Conservation (phyloP, 2,888 invertebrate genomes). For the Metalampra italica region DNA sequence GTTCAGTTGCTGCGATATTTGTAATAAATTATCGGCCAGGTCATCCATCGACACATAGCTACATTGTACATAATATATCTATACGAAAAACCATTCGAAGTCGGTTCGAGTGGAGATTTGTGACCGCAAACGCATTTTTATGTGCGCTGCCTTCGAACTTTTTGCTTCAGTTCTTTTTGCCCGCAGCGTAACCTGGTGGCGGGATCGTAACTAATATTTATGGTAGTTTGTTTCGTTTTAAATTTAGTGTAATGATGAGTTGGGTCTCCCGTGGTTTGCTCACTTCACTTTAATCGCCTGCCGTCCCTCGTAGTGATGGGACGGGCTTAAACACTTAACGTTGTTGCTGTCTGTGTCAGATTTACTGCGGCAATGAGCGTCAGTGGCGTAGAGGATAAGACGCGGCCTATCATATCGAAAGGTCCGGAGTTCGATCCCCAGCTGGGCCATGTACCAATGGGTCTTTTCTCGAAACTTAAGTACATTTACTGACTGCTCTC, state of each 20-base stretch:
- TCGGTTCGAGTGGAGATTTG: constrained; percentile 1
- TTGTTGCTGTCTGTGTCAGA: constrained; percentile 26
- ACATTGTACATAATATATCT: constrained; percentile 7
- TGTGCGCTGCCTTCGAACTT: constrained; percentile 7
- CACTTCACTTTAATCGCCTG: constrained; percentile 29
- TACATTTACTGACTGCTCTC: too few species aligned
- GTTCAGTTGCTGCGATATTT: background rate
- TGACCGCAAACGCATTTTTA: constrained; percentile 13
- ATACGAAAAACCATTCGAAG: background rate
- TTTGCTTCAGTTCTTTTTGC: constrained; percentile 42
- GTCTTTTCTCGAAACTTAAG: too few species aligned
- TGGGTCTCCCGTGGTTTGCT: constrained; percentile 25
- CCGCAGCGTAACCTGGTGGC: constrained; percentile 59
- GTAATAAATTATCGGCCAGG: constrained; percentile 15
- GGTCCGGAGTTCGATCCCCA: too few species aligned
- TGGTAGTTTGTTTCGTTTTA: constrained; percentile 61
- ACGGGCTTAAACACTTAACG: constrained; percentile 26
- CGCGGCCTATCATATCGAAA: too few species aligned
- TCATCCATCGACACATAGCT: constrained; percentile 7
- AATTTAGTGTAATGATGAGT: constrained; percentile 59
- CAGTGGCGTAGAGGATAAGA: too few species aligned
- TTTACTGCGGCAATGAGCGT: constrained; percentile 28
- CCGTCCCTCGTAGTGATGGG: constrained; percentile 17
- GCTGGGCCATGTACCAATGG: too few species aligned
- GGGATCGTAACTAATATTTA: constrained; percentile 62